Percentiles rank a stretch among this genome's conserved stretches.
Conservation (phyloP, 37 sponge, comb jelly and placozoan genomes). For the Crambe crambe region DNA sequence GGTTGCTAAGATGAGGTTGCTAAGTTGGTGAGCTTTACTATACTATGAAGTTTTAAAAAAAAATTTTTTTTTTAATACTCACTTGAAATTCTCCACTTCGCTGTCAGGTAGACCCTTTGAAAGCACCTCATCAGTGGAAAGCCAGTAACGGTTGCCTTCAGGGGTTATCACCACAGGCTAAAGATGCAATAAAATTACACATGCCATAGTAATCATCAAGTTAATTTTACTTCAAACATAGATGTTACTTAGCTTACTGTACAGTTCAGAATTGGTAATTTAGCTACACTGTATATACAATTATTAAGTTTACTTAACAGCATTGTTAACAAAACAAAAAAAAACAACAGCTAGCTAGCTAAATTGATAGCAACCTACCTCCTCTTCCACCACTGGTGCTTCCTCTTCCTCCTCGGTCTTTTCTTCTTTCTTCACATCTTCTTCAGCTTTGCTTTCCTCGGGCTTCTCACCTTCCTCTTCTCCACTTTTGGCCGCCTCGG, state of each 20-base stretch:
- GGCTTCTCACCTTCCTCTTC: conserved; percentile 8
- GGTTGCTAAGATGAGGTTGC: too few relatives aligned
- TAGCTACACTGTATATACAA: neutral
- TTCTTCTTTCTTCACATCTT: neutral
- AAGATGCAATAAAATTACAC: neutral
- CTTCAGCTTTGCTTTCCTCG: neutral
- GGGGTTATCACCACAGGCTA: conserved; percentile 31
- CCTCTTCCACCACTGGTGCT: neutral
- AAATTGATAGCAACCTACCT: neutral
- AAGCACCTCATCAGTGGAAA: conserved; percentile 41
- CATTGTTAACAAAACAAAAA: neutral
- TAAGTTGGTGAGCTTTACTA: too few relatives aligned
- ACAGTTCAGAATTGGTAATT: too few relatives aligned
- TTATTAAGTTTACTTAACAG: too few relatives aligned
- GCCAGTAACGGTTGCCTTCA: conserved; percentile 45
- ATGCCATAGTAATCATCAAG: too few relatives aligned
- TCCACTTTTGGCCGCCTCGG: neutral
- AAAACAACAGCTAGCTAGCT: neutral
- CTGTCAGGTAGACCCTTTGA: conserved; percentile 51
- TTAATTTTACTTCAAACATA: too few relatives aligned
- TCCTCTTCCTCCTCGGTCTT: conserved; percentile 9
- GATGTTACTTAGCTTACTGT: too few relatives aligned
- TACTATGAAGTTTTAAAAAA: too few relatives aligned
- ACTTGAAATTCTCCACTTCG: conserved; percentile 50
- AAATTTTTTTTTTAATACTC: too few relatives aligned